These are phyloP conservation scores for Phymatocera aterrima DNA, from an alignment of 2,888 invertebrate species.

Conservation along the genomic window DNA sequence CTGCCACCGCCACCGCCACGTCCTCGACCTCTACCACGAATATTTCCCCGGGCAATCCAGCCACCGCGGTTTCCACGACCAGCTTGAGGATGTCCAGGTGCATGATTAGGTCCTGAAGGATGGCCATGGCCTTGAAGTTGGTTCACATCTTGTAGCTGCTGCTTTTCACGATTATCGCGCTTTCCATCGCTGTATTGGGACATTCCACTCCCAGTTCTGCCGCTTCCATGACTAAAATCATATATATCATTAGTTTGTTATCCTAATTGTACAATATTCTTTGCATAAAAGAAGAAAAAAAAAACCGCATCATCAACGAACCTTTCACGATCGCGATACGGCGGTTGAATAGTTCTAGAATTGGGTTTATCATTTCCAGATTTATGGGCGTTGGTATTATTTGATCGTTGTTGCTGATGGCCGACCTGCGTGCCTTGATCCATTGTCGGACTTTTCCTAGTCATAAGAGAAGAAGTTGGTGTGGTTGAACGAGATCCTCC, in stretches of 20 bases:
- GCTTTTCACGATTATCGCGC: conserved; percentile 58
- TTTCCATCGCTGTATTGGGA: conserved; percentile 70
- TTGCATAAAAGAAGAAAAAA: neutral
- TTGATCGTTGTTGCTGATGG: conserved; percentile 67
- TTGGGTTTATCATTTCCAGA: conserved; percentile 63
- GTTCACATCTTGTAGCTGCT: conserved; percentile 61
- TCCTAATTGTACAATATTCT: too few species aligned
- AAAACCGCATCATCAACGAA: conserved; percentile 50
- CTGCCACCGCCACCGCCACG: conserved; percentile 73
- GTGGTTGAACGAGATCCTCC: conserved; percentile 89
- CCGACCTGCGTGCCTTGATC: conserved; percentile 89
- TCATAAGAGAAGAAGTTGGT: conserved; percentile 82
- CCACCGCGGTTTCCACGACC: conserved; percentile 70
- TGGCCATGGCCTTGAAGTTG: conserved; percentile 45
- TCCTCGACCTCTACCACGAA: conserved; percentile 70
- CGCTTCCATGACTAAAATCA: conserved; percentile 64
- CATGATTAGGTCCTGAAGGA: conserved; percentile 39
- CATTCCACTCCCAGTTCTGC: conserved; percentile 65
- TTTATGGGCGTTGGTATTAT: conserved; percentile 60
- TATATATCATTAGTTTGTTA: too few species aligned
- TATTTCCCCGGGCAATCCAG: conserved; percentile 70
- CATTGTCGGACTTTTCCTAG: conserved; percentile 89
- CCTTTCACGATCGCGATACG: conserved; percentile 70
- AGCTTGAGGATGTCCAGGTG: conserved; percentile 72
- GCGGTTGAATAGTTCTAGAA: conserved; percentile 64